Base-by-base conservation (phyloP, 1,140 invertebrate species). In the Antheraea pernyi region DNA sequence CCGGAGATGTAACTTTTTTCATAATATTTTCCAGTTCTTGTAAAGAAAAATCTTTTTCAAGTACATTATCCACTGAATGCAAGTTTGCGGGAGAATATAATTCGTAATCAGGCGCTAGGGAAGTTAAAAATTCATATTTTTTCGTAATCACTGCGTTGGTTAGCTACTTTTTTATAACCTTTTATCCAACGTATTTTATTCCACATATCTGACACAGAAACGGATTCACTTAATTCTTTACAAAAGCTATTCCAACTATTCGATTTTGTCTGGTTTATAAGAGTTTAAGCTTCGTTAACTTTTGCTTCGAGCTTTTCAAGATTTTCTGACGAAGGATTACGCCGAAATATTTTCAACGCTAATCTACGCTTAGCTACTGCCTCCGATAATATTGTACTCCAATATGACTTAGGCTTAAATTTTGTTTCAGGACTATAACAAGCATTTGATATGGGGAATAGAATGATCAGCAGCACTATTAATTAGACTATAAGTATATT, bases 1-100 rank as follows among this genome's bases (percentile, higher is more conserved):
- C 81, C 3, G 81, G 74, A 8, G 75, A 53, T 39, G 73, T 76
- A 53, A 73, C 79, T 48, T 67, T 68, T 60, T 82, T 82, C 37
- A 80, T n/a, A 39, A 68, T 74, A 30, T 71, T 75, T 22, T 75
- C 58, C 3, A 80, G 30, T 65, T 82, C 80, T 7, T 71, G 19
- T 1, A 72, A 59, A 2, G 71, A 60, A 65, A 81, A 76, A 8
- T 69, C 59, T 0, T 8, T 6, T 70, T 73, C 75, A 2, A 65
- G 7, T 7, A 65, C n/a, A 30, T 58, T 13, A 65, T 65, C 59
- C 10, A 8, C 8, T 6, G 62, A 64, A n/a, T n/a, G n/a, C n/a
- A n/a, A n/a, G n/a, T n/a, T n/a, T n/a, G n/a, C n/a, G n/a, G n/a
- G n/a, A n/a, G n/a, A n/a, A n/a, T n/a, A n/a, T n/a, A n/a, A n/a